These are phyloP conservation scores for Druceiella hillmani DNA, from an alignment of 2,888 invertebrate species.

Conservation along the genomic window DNA sequence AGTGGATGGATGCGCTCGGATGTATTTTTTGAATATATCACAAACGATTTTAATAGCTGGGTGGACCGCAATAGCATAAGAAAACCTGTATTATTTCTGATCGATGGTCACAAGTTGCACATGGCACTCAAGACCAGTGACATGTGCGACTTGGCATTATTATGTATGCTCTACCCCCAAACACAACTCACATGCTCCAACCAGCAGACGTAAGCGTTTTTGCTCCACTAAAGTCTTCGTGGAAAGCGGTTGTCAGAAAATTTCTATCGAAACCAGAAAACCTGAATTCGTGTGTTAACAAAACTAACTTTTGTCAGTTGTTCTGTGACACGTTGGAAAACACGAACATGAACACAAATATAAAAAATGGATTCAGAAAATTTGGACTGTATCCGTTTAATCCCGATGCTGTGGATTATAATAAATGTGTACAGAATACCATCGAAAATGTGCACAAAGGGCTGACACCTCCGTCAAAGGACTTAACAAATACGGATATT, in stretches of 20 bases:
- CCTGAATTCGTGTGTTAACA: constrained; percentile 19
- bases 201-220: constrained; percentile 26
- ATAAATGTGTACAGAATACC: constrained; percentile 17
- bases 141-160: constrained; percentile 21
- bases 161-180: constrained; percentile 25
- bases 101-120: no score
- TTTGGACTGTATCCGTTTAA: constrained; percentile 24
- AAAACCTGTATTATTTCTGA: no score
- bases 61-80: no score
- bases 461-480: no score
- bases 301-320: constrained; percentile 23
- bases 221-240: constrained; percentile 20
- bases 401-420: constrained; percentile 20
- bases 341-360: constrained; percentile 12
- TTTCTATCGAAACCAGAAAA: constrained; percentile 21
- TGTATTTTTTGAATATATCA: no score
- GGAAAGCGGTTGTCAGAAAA: constrained; percentile 16
- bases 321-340: constrained; percentile 15
- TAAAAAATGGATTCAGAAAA: constrained; percentile 21
- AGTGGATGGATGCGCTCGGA: constrained; percentile 20
- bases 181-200: constrained; percentile 26
- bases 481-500: no score
- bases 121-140: constrained; percentile 10
- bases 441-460: no score
- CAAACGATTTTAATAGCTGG: no score